phyloP scores from a whole-genome alignment of 2,888 invertebrate species.

The Sicus ferrugineus region DNA sequence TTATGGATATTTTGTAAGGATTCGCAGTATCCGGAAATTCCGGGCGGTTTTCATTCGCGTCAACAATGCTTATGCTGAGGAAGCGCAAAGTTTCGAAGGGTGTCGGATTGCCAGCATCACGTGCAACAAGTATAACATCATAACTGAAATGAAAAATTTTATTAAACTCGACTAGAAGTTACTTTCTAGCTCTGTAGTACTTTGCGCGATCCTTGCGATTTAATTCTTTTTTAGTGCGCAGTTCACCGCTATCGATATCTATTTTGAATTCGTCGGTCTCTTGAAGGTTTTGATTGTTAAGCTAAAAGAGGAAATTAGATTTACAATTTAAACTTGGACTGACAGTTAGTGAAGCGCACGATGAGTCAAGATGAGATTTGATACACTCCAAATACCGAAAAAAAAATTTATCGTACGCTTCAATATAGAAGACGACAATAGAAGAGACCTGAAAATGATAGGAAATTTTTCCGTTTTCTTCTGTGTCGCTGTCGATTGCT shows the following conservation, averaged over 20 bases:
- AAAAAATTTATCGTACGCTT: background rate
- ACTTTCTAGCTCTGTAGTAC: conserved; percentile 46
- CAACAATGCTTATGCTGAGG: conserved; percentile 77
- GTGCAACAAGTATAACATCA: conserved; percentile 80
- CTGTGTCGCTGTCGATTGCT: conserved; percentile 82
- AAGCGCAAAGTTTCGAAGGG: conserved; percentile 80
- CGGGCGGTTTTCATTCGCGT: conserved; percentile 83
- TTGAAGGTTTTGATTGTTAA: conserved; percentile 74
- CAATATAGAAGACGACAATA: background rate
- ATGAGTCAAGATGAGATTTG: background rate
- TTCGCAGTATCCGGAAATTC: conserved; percentile 73
- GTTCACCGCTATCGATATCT: conserved; percentile 79
- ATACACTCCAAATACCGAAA: background rate
- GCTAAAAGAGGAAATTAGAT: conserved; percentile 34
- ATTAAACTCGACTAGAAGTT: background rate
- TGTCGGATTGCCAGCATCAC: conserved; percentile 83
- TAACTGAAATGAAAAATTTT: conserved; percentile 49
- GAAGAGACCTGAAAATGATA: conserved; percentile 81
- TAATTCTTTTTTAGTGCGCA: conserved; percentile 79
- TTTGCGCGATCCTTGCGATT: conserved; percentile 77
- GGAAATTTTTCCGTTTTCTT: conserved; percentile 83
- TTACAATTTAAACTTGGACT: background rate
- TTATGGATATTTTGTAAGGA: conserved; percentile 74
- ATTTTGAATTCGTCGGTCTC: conserved; percentile 85
- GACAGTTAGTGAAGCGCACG: background rate